Evolutionary conservation across 2,113 vertebrate species (phyloP).

Genomic region (Scopus umbretta): DNA sequence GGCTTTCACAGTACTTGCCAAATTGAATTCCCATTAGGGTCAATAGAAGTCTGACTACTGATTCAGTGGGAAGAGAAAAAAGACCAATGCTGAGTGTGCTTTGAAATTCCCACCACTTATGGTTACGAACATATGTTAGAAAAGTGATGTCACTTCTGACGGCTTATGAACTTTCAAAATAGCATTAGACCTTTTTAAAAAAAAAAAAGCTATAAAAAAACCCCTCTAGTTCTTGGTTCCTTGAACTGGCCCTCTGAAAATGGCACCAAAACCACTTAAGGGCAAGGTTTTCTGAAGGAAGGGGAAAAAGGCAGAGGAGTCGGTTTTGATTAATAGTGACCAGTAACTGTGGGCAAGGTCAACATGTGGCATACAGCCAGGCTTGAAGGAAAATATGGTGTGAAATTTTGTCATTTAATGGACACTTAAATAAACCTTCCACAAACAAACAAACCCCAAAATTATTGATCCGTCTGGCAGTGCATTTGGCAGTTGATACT

Average conservation of each 20-base stretch:
- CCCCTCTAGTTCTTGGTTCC: neutral
- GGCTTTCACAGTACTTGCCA: neutral
- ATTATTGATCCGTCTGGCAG: neutral
- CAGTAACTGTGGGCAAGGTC: neutral
- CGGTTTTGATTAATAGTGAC: neutral
- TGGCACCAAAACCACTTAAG: neutral
- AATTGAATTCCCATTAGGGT: neutral
- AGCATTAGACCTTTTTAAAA: neutral
- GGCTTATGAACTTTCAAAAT: neutral
- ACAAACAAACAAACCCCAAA: neutral
- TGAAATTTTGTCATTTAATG: neutral
- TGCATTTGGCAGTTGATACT: neutral
- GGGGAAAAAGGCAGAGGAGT: neutral
- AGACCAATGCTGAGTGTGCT: neutral
- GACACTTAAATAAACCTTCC: neutral
- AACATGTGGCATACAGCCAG: neutral
- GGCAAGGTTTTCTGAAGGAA: neutral
- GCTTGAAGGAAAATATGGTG: neutral
- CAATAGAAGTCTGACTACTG: neutral
- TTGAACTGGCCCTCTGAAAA: neutral
- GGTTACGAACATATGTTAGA: neutral
- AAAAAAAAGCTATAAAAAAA: neutral
- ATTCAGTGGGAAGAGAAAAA: neutral
- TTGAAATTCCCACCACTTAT: neutral
- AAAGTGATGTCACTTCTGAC: neutral